Conservation (phyloP, 2,888 invertebrate genomes). For the Lomographa bimaculata region DNA sequence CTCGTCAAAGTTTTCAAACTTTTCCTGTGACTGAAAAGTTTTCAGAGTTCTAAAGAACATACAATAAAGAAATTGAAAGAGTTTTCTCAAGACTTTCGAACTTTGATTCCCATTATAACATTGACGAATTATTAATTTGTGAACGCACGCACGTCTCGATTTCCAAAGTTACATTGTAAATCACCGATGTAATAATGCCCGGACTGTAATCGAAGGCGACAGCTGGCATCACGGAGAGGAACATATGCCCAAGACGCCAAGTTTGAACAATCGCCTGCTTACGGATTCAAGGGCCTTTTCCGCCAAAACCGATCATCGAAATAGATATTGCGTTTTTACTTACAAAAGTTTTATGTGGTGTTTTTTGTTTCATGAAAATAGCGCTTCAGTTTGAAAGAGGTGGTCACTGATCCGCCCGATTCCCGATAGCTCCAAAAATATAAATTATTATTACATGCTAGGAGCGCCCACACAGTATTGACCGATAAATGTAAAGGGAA, state of each 20-base stretch:
- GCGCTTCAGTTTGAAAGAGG: too few species aligned
- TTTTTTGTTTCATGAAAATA: too few species aligned
- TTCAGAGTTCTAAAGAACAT: neutral
- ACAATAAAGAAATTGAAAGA: slow-evolving; percentile 7
- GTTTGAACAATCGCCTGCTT: slow-evolving; percentile 50
- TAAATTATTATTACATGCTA: too few species aligned
- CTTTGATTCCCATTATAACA: slow-evolving; percentile 2
- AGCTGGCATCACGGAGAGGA: slow-evolving; percentile 54
- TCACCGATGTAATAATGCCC: slow-evolving; percentile 45
- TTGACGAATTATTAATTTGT: slow-evolving; percentile 10
- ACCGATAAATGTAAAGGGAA: too few species aligned
- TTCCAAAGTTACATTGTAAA: slow-evolving; percentile 44
- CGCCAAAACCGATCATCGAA: slow-evolving; percentile 47
- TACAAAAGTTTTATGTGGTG: slow-evolving; percentile 23
- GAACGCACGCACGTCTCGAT: slow-evolving; percentile 15
- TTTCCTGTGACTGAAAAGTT: neutral
- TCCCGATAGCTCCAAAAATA: too few species aligned
- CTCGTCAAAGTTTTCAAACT: slow-evolving; percentile 1
- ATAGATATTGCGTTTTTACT: slow-evolving; percentile 39
- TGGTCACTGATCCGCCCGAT: too few species aligned
- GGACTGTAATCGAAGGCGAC: slow-evolving; percentile 51
- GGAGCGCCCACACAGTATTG: too few species aligned
- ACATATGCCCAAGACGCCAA: slow-evolving; percentile 46
- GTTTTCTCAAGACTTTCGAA: slow-evolving; percentile 1
- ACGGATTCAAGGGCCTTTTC: slow-evolving; percentile 53